Evolutionary conservation across 2,888 invertebrate genomes (phyloP).

Genomic region (Lepidochrysops patricia): DNA sequence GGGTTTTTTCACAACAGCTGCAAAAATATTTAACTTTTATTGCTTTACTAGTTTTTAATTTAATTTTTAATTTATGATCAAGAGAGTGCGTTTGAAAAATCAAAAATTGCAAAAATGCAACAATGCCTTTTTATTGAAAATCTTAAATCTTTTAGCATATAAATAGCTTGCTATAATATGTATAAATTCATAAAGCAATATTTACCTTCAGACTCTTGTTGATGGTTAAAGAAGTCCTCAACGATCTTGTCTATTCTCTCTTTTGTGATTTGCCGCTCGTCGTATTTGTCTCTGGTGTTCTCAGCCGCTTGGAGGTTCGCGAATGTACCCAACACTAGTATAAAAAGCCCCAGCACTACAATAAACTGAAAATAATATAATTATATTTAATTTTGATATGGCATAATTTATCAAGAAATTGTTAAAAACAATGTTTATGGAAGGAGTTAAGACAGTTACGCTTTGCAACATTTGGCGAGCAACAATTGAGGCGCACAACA

Average conservation of each 20-base stretch:
- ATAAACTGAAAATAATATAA: conserved; percentile 79
- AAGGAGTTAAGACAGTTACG: no score
- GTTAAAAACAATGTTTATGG: not conserved
- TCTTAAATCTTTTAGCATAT: not conserved
- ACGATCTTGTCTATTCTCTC: conserved; percentile 60
- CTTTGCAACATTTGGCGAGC: no score
- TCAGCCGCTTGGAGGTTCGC: conserved; percentile 88
- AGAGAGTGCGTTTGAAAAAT: no score
- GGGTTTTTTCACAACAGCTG: conserved; percentile 38
- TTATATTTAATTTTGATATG: no score
- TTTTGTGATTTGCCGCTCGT: conserved; percentile 51
- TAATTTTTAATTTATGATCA: no score
- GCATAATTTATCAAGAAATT: not conserved
- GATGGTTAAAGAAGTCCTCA: conserved; percentile 59
- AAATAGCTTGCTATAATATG: no score
- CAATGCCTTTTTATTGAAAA: not conserved
- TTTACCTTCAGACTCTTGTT: conserved; percentile 41
- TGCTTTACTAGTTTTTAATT: no score
- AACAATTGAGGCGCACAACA: no score
- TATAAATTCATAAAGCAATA: no score
- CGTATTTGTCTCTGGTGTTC: conserved; percentile 46
- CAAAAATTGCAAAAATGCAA: not conserved
- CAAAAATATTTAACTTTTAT: conserved; percentile 22
- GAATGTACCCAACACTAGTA: conserved; percentile 93
- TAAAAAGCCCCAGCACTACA: conserved; percentile 85